Base-by-base conservation (phyloP, 30 jellyfish, hydroid and myxozoan species). In the Turritopsis rubra region DNA sequence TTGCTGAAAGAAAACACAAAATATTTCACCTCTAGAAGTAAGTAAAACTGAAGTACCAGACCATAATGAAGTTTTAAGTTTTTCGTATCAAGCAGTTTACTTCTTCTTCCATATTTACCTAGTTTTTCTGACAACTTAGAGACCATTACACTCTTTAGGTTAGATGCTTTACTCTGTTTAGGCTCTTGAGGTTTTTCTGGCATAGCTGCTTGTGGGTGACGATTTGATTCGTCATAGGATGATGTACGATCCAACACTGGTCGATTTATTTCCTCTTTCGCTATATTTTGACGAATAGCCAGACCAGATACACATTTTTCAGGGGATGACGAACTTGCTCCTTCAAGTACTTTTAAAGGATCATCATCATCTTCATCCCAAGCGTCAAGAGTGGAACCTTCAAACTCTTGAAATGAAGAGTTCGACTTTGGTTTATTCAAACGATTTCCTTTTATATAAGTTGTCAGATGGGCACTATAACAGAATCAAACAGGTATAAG, bases 361-460 rank as follows among this genome's bases (percentile, higher is more conserved):
- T 91, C 97, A 86, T 91, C 96, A 21, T 91, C 97, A 3, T 31
- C 81, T n/a, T 87, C 97, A 52, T 85, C 96, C 97, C 97, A 91
- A 1, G 95, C 97, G 75, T 91, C 97, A 24, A 80, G 79, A 1
- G 97, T 91, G 7, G 97, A 91, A 23, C 97, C 97, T 88, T 91
- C 91, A 65, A 91, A 91, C 79, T 91, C 97, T 66, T 85, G 97
- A 66, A 83, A 91, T 22, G 97, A 83, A 1, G 81, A 71, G 29
- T 82, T 88, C 54, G 83, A 84, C 77, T 87, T 91, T 75, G 52
- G 53, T 52, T 82, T 87, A 26, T 52, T 60, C 29, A 54, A 66
- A 21, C 92, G 73, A 29, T 54, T 81, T 16, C 87, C 91, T 75
- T 84, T 88, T 54, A 86, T 86, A 85, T 88, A 83, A 21, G 90